These are phyloP conservation scores for Leptopilina syphax DNA, from an alignment of 2,888 invertebrate species.

Conservation along the genomic window DNA sequence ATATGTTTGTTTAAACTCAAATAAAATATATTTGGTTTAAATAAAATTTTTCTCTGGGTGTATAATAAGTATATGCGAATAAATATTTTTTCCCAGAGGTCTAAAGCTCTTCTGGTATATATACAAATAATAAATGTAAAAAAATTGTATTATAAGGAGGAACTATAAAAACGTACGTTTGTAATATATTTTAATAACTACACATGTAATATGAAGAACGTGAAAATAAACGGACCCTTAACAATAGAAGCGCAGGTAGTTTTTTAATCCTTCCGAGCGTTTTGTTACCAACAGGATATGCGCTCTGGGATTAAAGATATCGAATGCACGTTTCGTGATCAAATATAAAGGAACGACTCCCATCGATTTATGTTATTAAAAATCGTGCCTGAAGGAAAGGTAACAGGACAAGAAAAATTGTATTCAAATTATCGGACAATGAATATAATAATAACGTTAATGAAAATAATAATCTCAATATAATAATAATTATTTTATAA, in stretches of 20 bases:
- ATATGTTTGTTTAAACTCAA: too few species aligned
- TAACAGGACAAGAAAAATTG: not conserved
- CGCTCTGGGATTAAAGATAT: constrained; percentile 27
- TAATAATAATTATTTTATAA: too few species aligned
- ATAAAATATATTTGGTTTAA: too few species aligned
- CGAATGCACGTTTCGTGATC: constrained; percentile 18
- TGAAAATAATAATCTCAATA: too few species aligned
- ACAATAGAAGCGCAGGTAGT: constrained; percentile 31
- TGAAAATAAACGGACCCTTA: constrained; percentile 30
- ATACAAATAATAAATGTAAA: constrained; percentile 4
- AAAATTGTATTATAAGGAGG: not conserved
- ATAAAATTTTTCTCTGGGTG: too few species aligned
- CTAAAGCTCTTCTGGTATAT: not conserved
- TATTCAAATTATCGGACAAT: not conserved
- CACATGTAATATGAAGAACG: constrained; percentile 33
- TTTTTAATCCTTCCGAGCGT: constrained; percentile 26
- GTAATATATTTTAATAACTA: constrained; percentile 22
- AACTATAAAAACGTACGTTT: constrained; percentile 4
- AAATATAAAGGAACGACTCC: not conserved
- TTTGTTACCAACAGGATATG: constrained; percentile 34
- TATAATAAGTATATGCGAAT: too few species aligned
- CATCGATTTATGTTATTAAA: constrained; percentile 7
- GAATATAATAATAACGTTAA: too few species aligned
- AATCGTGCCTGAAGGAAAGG: not conserved
- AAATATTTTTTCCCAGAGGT: not conserved